These are phyloP conservation scores for Morelia viridis DNA, from an alignment of 2,797 vertebrate genomes.

Conservation along the genomic window DNA sequence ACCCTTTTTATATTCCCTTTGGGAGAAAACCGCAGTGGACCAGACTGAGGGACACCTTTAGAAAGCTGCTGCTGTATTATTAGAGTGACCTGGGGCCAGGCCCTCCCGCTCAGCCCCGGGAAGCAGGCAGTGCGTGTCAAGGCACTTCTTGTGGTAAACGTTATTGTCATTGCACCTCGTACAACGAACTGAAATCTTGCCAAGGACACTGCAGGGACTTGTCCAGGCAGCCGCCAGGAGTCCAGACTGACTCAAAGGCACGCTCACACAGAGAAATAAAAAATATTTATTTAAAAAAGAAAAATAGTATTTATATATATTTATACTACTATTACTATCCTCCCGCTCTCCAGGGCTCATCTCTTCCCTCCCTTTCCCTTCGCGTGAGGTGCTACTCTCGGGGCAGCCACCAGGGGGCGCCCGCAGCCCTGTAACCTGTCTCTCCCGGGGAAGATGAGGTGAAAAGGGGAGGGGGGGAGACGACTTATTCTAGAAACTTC, in stretches of 20 bases:
- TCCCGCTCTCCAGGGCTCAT: not conserved
- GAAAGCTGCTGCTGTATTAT: not conserved
- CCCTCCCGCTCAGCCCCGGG: not conserved
- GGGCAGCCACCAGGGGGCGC: not conserved
- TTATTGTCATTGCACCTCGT: too few relatives aligned
- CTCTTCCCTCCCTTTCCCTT: not conserved
- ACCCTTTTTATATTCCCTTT: not conserved
- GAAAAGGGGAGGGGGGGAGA: accelerated
- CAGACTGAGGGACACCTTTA: not conserved
- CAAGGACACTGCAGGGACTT: not conserved
- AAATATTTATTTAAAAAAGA: not conserved
- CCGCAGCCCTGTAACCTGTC: not conserved
- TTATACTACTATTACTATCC: too few relatives aligned
- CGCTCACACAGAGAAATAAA: not conserved
- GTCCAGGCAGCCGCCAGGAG: not conserved
- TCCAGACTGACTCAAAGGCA: not conserved
- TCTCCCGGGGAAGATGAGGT: not conserved
- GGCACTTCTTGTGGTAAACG: too few relatives aligned
- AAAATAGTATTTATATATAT: too few relatives aligned
- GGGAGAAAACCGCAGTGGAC: not conserved
- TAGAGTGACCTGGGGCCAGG: not conserved
- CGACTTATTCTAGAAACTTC: slow-evolving; percentile 16
- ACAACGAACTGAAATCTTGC: too few relatives aligned
- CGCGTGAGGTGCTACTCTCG: not conserved
- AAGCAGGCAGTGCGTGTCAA: not conserved